phyloP scores from a whole-genome alignment of 2,888 invertebrate species.

The Aleiodes leptofemur region DNA sequence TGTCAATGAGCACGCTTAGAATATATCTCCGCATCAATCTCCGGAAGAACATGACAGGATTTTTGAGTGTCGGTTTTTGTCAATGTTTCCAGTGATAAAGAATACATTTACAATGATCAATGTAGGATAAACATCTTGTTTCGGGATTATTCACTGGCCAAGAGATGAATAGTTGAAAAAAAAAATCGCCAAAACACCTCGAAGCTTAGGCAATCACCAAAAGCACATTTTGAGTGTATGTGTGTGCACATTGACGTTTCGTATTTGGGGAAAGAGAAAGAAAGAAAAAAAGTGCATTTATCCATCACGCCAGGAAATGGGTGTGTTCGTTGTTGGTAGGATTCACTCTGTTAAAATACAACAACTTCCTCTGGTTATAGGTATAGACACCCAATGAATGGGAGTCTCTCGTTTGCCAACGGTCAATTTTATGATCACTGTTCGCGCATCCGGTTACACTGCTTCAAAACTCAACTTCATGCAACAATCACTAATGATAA shows the following conservation, averaged over 20 bases:
- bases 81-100: neutral
- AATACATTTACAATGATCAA: conserved; percentile 8
- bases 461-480: conserved; percentile 10
- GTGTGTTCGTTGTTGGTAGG: conserved; percentile 51
- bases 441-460: conserved; percentile 28
- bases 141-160: conserved; percentile 16
- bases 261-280: neutral
- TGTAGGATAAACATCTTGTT: conserved; percentile 19
- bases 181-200: neutral
- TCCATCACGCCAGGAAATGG: conserved; percentile 52
- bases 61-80: conserved; percentile 27
- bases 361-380: conserved; percentile 46
- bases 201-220: conserved; percentile 1
- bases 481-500: conserved; percentile 29
- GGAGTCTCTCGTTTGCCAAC: conserved; percentile 26
- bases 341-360: conserved; percentile 26
- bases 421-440: conserved; percentile 33
- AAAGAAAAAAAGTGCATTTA: conserved; percentile 42
- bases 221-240: neutral
- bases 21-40: conserved; percentile 19
- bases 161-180: neutral
- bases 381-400: conserved; percentile 19
- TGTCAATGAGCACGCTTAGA: conserved; percentile 13
- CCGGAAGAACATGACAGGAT: conserved; percentile 32
- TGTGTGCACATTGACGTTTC: conserved; percentile 38